phyloP scores from a whole-genome alignment of 2,797 vertebrate species.

The Bradypus variegatus region DNA sequence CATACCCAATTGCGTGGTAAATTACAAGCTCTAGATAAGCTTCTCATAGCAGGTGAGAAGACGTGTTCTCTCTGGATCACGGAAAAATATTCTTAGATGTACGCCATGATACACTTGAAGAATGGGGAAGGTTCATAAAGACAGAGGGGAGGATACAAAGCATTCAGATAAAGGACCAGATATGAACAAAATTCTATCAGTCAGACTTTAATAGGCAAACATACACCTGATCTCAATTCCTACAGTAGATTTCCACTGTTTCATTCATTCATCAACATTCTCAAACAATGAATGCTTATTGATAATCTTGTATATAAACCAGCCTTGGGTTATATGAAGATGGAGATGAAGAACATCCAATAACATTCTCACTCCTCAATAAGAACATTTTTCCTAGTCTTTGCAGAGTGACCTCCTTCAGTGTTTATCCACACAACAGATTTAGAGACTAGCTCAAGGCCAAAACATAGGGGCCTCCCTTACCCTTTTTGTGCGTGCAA shows the following conservation, averaged over 20 bases:
- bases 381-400: background rate
- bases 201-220: too few relatives aligned
- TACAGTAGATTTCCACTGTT: background rate
- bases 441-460: too few relatives aligned
- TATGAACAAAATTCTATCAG: background rate
- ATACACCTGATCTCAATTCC: rapidly evolving
- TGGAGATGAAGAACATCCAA: background rate
- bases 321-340: too few relatives aligned
- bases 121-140: background rate
- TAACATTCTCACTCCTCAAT: background rate
- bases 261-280: background rate
- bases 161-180: background rate
- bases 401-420: too few relatives aligned
- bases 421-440: too few relatives aligned
- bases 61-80: too few relatives aligned
- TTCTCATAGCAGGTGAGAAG: background rate
- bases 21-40: background rate
- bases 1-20: rapidly evolving
- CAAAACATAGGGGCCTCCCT: too few relatives aligned
- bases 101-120: background rate
- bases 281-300: background rate
- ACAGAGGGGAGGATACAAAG: too few relatives aligned
- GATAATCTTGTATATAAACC: rapidly evolving
- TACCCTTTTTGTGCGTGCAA: too few relatives aligned
- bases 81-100: background rate